phyloP scores from a whole-genome alignment of 2,113 vertebrate genomes.

The Dendrocopos noguchii region DNA sequence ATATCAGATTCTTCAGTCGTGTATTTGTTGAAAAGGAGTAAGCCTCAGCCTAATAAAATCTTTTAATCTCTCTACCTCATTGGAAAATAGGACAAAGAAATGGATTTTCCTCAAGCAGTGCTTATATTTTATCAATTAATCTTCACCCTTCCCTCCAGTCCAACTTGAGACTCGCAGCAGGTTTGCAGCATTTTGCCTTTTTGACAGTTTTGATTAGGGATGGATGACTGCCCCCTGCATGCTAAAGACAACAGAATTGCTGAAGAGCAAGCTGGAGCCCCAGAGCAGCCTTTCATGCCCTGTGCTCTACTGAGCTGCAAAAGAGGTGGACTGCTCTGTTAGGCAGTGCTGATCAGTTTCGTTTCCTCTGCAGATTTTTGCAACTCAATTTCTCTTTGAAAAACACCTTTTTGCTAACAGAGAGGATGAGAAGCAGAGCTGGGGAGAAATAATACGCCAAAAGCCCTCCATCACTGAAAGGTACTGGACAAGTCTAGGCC shows the following conservation, averaged over 20 bases:
- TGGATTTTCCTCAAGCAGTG: not conserved
- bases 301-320: not conserved
- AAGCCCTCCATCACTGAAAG: not conserved
- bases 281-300: not conserved
- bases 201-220: conserved; percentile 55
- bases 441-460: not conserved
- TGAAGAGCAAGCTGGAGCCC: not conserved
- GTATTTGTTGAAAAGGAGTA: not conserved
- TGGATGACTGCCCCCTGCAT: not conserved
- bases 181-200: not conserved
- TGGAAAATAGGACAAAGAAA: not conserved
- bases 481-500: not conserved
- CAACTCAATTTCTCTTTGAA: not conserved
- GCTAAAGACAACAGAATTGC: not conserved
- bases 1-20: not conserved
- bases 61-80: not conserved
- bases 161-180: not conserved
- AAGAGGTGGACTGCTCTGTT: not conserved
- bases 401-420: not conserved
- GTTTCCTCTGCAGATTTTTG: not conserved
- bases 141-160: not conserved
- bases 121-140: conserved; percentile 43
- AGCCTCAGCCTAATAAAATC: not conserved
- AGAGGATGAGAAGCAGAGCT: not conserved
- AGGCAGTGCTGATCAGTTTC: not conserved